Percentiles rank a stretch among this genome's conserved stretches.
Evolutionary conservation across 1,140 invertebrate genomes (phyloP).

Genomic region (Laupala kohalensis): DNA sequence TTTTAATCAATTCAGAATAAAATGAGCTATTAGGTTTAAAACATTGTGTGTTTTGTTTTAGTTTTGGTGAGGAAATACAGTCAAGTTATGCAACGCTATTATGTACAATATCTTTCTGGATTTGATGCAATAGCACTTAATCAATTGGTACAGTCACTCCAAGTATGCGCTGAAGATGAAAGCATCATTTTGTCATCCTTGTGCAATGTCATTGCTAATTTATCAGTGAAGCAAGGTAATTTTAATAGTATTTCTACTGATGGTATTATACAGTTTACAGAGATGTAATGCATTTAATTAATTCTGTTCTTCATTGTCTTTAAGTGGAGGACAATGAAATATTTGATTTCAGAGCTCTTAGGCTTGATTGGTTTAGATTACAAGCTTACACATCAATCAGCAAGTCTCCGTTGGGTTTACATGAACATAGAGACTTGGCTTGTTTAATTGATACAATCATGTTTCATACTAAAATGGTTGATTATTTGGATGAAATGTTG

Average conservation of each 20-base stretch:
- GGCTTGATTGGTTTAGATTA: constrained; percentile 93
- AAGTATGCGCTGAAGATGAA: constrained; percentile 78
- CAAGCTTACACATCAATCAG: constrained; percentile 86
- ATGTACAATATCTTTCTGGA: constrained; percentile 90
- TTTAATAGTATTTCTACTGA: neutral
- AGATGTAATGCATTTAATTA: neutral
- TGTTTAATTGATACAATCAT: constrained; percentile 88
- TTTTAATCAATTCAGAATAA: too few species aligned
- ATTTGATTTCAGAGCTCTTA: constrained; percentile 89
- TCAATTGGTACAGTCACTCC: constrained; percentile 76
- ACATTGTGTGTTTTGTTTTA: constrained; percentile 20
- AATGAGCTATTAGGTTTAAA: neutral
- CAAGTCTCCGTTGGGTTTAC: constrained; percentile 67
- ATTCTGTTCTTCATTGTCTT: constrained; percentile 17
- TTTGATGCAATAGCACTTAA: constrained; percentile 90
- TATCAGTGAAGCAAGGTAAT: constrained; percentile 78
- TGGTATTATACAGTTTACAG: neutral
- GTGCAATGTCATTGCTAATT: constrained; percentile 72
- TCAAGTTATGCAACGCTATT: constrained; percentile 95
- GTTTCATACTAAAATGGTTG: constrained; percentile 97
- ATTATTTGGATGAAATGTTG: constrained; percentile 93
- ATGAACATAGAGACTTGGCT: constrained; percentile 78
- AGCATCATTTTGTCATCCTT: constrained; percentile 86
- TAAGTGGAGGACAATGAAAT: constrained; percentile 87
- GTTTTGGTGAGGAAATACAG: constrained; percentile 87